Evolutionary conservation across 2,113 vertebrate genomes (phyloP).

Genomic region (Dermatemys mawii): DNA sequence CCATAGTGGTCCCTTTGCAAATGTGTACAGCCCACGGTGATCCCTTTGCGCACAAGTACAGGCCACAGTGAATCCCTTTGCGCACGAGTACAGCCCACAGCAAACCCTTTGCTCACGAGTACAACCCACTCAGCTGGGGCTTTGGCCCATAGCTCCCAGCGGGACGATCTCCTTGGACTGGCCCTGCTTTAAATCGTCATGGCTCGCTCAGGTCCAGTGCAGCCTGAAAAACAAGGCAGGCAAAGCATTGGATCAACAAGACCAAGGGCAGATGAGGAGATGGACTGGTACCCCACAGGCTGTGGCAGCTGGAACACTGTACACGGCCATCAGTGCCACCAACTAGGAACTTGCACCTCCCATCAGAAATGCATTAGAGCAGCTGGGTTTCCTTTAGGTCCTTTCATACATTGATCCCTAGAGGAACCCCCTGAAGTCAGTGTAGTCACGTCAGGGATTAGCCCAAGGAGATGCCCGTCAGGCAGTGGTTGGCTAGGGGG

Average conservation of each 20-base stretch:
- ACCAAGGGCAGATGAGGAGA: not conserved
- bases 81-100: too few relatives aligned
- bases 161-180: not conserved
- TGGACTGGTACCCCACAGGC: too few relatives aligned
- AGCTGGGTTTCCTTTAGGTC: not conserved
- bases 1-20: not conserved
- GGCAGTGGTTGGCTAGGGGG: too few relatives aligned
- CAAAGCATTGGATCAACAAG: not conserved
- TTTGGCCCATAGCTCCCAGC: not conserved
- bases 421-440: too few relatives aligned
- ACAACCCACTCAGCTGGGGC: not conserved
- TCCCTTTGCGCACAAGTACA: too few relatives aligned
- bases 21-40: too few relatives aligned
- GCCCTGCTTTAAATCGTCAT: not conserved
- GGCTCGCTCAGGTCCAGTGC: not conserved
- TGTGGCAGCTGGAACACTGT: not conserved
- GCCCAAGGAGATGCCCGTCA: not conserved
- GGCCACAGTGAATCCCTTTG: too few relatives aligned
- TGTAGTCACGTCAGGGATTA: not conserved
- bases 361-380: rapidly evolving
- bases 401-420: not conserved
- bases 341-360: not conserved
- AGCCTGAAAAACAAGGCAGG: not conserved
- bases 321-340: not conserved
- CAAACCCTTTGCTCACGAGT: not conserved